Base-by-base conservation (phyloP, 1,140 invertebrate genomes). In the Drosophila paulistorum region DNA sequence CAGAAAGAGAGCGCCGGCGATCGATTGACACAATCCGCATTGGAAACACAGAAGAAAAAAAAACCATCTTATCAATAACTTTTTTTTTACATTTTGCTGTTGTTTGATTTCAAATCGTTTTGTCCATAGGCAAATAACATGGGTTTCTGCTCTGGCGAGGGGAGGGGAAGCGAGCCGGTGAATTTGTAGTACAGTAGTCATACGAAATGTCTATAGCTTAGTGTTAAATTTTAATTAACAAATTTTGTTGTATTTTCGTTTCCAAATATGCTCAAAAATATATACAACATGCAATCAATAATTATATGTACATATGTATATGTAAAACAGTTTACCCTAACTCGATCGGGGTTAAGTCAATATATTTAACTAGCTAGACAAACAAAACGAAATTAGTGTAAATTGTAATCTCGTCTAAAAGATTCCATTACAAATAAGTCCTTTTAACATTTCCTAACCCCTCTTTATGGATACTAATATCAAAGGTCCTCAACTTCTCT, bases 191-290 rank as follows among this genome's bases (percentile, higher is more conserved):
- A 51, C 45, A 51, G 51, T 11, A 5, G n/a, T 23, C 23, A 17
- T 9, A 39, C 41, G 14, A 41, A 37, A 30, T 26, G 48, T 42
- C 65, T 68, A 55, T 64, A 51, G 70, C 82, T 81, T 58, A 71
- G 82, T 75, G 81, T 85, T 75, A 72, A 70, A 72, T 78, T 66
- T 68, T 70, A 78, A 85, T 85, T 85, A 85, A 71, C 81, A 77
- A 74, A 71, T 68, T 57, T 79, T 65, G 35, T 37, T 51, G 45
- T 51, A 51, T 51, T 51, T 51, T 65, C 65, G 41, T 45, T 55
- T 59, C 65, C 57, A 68, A 73, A 41, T 61, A 60, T 68, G 72
- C 51, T 51, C 58, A 63, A 75, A 59, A 45, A 60, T 65, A 74
- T 75, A 73, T 65, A 70, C 55, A 70, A 58, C 39, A 73, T 58